Evolutionary conservation across 1,140 invertebrate genomes (phyloP).

Genomic region (Drusus annulatus): DNA sequence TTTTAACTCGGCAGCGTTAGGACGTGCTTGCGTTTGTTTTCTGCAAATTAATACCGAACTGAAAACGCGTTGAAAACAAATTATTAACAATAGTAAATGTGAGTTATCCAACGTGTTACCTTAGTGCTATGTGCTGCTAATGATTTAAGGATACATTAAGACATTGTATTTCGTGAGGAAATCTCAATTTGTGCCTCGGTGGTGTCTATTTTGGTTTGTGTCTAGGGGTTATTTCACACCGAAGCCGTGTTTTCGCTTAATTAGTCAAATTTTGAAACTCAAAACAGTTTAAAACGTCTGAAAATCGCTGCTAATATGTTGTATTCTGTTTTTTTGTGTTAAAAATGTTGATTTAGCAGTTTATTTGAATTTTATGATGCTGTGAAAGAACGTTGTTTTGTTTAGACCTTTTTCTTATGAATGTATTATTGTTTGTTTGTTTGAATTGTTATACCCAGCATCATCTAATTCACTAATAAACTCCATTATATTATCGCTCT

Average conservation of each 20-base stretch:
- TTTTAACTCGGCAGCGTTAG: background rate
- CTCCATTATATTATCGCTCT: too few relatives aligned
- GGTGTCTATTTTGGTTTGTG: slow-evolving; percentile 37
- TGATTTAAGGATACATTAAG: background rate
- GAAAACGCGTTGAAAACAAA: slow-evolving; percentile 34
- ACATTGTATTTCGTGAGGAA: background rate
- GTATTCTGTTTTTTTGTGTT: background rate
- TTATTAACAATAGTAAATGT: slow-evolving; percentile 24
- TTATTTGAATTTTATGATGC: background rate
- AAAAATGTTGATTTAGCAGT: background rate
- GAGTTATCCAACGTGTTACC: background rate
- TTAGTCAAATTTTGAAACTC: slow-evolving; percentile 13
- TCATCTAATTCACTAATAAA: too few relatives aligned
- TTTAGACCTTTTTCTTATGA: slow-evolving; percentile 5
- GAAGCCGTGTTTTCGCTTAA: slow-evolving; percentile 25
- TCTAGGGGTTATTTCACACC: background rate
- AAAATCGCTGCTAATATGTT: background rate
- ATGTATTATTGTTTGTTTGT: background rate
- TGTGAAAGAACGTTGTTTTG: background rate
- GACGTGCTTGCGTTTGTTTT: background rate
- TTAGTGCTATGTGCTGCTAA: background rate
- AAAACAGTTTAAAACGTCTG: slow-evolving; percentile 10
- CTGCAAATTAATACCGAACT: slow-evolving; percentile 13
- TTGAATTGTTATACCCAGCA: too few relatives aligned
- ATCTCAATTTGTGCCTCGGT: slow-evolving; percentile 6